Evolutionary conservation across 2,113 vertebrate genomes (phyloP).

Genomic region (Zosterops hypoxanthus): DNA sequence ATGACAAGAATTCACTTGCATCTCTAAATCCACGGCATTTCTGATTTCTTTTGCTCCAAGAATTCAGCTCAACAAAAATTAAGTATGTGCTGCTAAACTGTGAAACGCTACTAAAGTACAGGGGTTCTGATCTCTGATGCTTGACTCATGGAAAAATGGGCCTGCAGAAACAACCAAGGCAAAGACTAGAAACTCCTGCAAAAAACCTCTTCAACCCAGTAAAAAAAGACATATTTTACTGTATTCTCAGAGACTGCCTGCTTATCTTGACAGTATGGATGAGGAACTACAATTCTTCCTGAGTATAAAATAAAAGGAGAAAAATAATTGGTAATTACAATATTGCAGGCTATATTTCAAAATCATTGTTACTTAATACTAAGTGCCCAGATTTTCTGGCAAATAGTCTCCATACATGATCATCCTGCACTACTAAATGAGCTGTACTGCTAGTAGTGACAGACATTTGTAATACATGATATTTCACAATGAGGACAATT

Average conservation of each 20-base stretch:
- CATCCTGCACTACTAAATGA: constrained; percentile 6
- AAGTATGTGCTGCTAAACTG: neutral
- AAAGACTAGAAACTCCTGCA: neutral
- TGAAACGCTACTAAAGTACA: neutral
- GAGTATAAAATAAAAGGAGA: neutral
- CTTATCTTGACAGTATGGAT: neutral
- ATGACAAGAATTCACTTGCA: neutral
- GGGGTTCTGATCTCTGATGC: neutral
- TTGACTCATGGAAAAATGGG: neutral
- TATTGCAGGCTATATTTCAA: constrained; percentile 46
- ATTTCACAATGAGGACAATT: constrained; percentile 36
- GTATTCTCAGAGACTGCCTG: neutral
- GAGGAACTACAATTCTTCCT: constrained; percentile 4
- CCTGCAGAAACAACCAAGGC: neutral
- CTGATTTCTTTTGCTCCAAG: neutral
- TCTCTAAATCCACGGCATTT: neutral
- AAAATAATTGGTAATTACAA: constrained; percentile 21
- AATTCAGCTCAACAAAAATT: neutral
- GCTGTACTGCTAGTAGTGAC: neutral
- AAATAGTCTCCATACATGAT: constrained; percentile 4
- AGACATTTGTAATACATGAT: constrained; percentile 8
- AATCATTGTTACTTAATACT: constrained; percentile 8
- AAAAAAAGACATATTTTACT: neutral
- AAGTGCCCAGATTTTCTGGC: constrained; percentile 34
- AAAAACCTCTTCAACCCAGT: neutral